Percentiles rank a stretch among this genome's conserved stretches.
phyloP scores from a whole-genome alignment of 2,113 vertebrate genomes.

The Paracyprichromis sp. region DNA sequence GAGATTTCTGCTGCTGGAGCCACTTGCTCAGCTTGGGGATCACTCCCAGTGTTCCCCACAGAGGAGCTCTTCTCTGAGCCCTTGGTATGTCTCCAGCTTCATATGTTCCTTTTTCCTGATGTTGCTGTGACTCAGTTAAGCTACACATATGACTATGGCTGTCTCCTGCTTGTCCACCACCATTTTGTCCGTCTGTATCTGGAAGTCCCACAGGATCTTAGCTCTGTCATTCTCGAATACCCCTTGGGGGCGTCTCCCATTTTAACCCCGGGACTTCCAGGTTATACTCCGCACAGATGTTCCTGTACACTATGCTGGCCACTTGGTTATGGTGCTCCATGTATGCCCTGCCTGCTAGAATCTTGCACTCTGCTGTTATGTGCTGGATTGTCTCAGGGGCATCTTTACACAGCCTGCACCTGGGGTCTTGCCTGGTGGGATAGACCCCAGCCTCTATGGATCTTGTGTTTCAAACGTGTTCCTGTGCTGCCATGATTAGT shows the following conservation, averaged over 20 bases:
- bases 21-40: not conserved
- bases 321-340: not conserved
- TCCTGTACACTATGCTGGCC: not conserved
- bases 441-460: not conserved
- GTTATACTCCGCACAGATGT: accelerated
- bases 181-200: not conserved
- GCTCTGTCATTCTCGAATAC: not conserved
- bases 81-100: not conserved
- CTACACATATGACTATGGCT: not conserved
- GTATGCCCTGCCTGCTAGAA: not conserved
- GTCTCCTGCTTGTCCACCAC: not conserved
- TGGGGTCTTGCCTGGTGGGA: not conserved
- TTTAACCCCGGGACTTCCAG: not conserved
- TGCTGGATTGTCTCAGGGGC: not conserved
- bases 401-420: not conserved
- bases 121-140: not conserved
- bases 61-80: not conserved
- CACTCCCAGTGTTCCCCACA: not conserved
- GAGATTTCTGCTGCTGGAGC: not conserved
- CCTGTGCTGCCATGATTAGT: not conserved
- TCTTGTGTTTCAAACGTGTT: not conserved
- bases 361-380: not conserved
- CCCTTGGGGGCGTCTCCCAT: not conserved
- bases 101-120: not conserved
- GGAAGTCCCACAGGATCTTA: not conserved